Evolutionary conservation across 2,888 invertebrate species (phyloP).

Genomic region (Xestia rhomboidea): DNA sequence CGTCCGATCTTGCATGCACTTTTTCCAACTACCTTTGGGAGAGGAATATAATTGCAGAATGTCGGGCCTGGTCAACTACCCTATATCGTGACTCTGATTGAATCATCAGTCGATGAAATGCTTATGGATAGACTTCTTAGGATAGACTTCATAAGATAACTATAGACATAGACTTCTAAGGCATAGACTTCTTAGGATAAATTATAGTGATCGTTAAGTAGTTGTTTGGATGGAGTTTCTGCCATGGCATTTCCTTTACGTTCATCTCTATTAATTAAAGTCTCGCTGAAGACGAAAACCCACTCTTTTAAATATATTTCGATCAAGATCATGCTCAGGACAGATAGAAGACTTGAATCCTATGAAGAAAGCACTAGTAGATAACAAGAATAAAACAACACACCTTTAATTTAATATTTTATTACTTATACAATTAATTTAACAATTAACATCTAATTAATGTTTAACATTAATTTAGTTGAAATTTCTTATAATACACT

Average conservation of each 20-base stretch:
- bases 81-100: neutral
- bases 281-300: neutral
- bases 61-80: neutral
- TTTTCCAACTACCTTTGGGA: neutral
- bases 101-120: neutral
- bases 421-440: slow-evolving; percentile 77
- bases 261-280: slow-evolving; percentile 1
- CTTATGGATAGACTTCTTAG: neutral
- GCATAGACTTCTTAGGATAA: neutral
- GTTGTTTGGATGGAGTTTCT: neutral
- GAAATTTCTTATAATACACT: slow-evolving; percentile 63
- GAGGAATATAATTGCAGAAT: neutral
- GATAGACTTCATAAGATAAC: neutral
- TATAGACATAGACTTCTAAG: too few relatives aligned
- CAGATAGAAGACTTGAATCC: neutral
- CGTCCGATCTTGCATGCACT: neutral
- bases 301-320: neutral
- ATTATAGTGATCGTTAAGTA: neutral
- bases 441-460: slow-evolving; percentile 87
- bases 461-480: slow-evolving; percentile 88
- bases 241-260: neutral
- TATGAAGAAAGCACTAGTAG: neutral
- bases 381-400: slow-evolving; percentile 24
- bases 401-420: slow-evolving; percentile 67
- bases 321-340: neutral